phyloP scores from a whole-genome alignment of 2,888 invertebrate genomes.

The Melipona beecheii region DNA sequence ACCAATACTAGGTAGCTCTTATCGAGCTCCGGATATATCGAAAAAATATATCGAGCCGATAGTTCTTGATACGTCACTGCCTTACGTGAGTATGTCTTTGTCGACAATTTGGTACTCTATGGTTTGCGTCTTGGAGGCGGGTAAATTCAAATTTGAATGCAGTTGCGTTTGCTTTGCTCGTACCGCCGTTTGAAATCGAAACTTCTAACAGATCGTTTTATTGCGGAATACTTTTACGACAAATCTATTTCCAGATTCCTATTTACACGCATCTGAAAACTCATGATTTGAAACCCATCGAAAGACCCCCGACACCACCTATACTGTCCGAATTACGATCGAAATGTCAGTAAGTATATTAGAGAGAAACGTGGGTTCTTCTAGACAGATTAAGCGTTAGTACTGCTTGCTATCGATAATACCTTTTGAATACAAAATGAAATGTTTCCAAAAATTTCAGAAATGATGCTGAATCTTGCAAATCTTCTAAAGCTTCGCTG shows the following conservation, averaged over 20 bases:
- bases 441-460: slow-evolving; percentile 34
- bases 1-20: slow-evolving; percentile 87
- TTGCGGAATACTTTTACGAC: not conserved
- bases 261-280: slow-evolving; percentile 89
- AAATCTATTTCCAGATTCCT: slow-evolving; percentile 86
- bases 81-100: slow-evolving; percentile 84
- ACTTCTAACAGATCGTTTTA: not conserved
- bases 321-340: slow-evolving; percentile 66
- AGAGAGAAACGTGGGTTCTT: not conserved
- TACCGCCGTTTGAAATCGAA: not conserved
- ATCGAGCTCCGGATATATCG: slow-evolving; percentile 72
- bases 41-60: slow-evolving; percentile 82
- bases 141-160: not conserved
- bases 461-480: slow-evolving; percentile 18
- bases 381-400: not conserved
- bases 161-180: not conserved
- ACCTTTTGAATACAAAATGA: no score
- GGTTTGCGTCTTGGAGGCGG: not conserved
- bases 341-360: slow-evolving; percentile 61
- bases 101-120: not conserved
- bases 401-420: no score
- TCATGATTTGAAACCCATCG: slow-evolving; percentile 86
- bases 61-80: slow-evolving; percentile 87
- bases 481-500: slow-evolving; percentile 31
- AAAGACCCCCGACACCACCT: slow-evolving; percentile 86